Base-by-base conservation (phyloP, 1,140 invertebrate species). In the Andrena cerasifolii region DNA sequence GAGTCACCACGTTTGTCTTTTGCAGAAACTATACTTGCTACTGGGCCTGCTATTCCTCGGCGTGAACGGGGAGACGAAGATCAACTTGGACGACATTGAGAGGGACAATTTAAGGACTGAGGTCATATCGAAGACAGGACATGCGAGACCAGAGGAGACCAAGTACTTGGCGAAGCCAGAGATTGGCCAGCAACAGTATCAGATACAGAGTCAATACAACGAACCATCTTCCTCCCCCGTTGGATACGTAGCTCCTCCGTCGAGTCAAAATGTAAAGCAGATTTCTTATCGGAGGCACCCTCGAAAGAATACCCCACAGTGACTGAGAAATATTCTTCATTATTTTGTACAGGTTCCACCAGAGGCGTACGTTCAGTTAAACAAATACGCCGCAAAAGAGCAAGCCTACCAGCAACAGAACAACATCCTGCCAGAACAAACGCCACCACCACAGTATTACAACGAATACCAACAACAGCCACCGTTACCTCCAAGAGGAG, bases 21-120 rank as follows among this genome's bases (percentile, higher is more conserved):
- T 79, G 7, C 63, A 89, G 88, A 88, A 79, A 49, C 8, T 84
- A 49, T 77, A 68, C n/a, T 16, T 85, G 49, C 68, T 88, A 56
- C 53, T 87, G 74, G 72, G 72, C 10, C 49, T 88, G 28, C 65
- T 90, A 51, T 65, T 86, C 56, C 54, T 86, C 16, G 53, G 86
- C 24, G 72, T 40, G 0, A 67, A 77, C 14, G 86, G 84, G 7
- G 89, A 91, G 33, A 87, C 88, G 67, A 89, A 89, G 77, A 79
- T 90, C 40, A 89, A 90, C 71, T 81, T 91, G 65, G 91, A 91
- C 18, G 91, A 92, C 63, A 92, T 92, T 18, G 90, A 92, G 28
- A 88, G 82, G 47, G 90, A 91, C 79, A 90, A 90, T 80, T 61
- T 89, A 12, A 82, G 65, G 14, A 45, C 84, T 33, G 90, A 91